phyloP scores from a whole-genome alignment of 1,140 invertebrate species.

The Drosophila pandora region DNA sequence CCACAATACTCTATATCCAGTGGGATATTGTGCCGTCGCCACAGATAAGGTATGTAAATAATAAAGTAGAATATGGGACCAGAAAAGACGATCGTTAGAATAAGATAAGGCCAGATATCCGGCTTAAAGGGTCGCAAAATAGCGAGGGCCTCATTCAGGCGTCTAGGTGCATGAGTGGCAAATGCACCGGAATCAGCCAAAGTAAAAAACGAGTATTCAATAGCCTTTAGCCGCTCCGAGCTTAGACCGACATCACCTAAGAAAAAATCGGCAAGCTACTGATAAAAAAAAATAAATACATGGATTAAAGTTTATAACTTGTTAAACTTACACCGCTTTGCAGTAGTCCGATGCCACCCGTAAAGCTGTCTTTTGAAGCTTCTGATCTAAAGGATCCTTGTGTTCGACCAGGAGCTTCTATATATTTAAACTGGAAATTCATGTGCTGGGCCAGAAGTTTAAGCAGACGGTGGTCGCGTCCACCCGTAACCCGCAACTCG shows the following conservation, averaged over 20 bases:
- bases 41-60: slow-evolving; percentile 84
- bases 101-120: slow-evolving; percentile 86
- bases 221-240: slow-evolving; percentile 87
- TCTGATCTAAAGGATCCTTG: slow-evolving; percentile 86
- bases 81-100: slow-evolving; percentile 84
- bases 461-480: slow-evolving; percentile 88
- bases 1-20: slow-evolving; percentile 49
- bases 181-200: slow-evolving; percentile 89
- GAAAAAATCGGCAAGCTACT: slow-evolving; percentile 88
- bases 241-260: slow-evolving; percentile 89
- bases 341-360: slow-evolving; percentile 88
- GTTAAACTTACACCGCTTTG: slow-evolving; percentile 86
- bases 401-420: slow-evolving; percentile 88
- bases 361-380: slow-evolving; percentile 86
- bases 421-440: slow-evolving; percentile 88
- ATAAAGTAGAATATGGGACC: slow-evolving; percentile 85
- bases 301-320: background rate
- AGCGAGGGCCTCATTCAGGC: slow-evolving; percentile 88
- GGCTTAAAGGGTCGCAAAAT: slow-evolving; percentile 88
- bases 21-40: slow-evolving; percentile 43
- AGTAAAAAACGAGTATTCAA: slow-evolving; percentile 89
- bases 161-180: slow-evolving; percentile 88
- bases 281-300: background rate
- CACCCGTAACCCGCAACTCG: slow-evolving; percentile 87
- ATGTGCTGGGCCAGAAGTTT: slow-evolving; percentile 86